Base-by-base conservation (phyloP, 2,797 vertebrate genomes). In the Nannoperca australis region DNA sequence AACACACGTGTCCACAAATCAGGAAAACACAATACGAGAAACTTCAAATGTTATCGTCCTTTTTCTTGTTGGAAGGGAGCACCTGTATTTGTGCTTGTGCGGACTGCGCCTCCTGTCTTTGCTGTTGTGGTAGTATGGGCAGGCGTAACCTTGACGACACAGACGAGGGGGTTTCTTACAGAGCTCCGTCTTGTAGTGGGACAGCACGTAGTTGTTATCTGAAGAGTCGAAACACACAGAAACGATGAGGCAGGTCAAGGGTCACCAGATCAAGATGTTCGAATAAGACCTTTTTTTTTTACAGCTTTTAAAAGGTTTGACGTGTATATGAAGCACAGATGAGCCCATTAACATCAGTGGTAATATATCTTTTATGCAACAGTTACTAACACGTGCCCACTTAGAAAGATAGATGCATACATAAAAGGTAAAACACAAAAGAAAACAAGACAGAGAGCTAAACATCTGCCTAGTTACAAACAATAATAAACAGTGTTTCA, bases 1-100 rank as follows among this genome's bases (percentile, higher is more conserved):
- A 44, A 61, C 6, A 59, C 12, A 60, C 30, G 9, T 27, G 50
- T 5, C 24, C 18, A 40, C 11, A 55, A 34, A 14, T 7, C 5
- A 0, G 27, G 3, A 2, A 1, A 47, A 20, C 76, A 27, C 13
- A 51, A 40, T 0, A 30, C 0, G 1, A 8, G 5, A 7, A 59
- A 30, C 3, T 71, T 51, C 27, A 69, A 24, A 63, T 34, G 24
- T 27, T 27, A 2, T 34, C 13, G 20, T 36, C 3, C 27, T 45
- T 30, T 5, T 7, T 15, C 24, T 9, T 18, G 8, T 12, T 15
- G 20, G 30, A 0, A 32, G 10, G 20, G 3, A 59, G 36, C 93
- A 99, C 98, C 98, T 98, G 95, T 99, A 99, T 92, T 99, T 99
- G 92, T 99, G 97, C 92, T 98, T 99, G 85, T 98, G 97, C 12